A percentile compares a stretch with the other conserved stretches of the same genome.
phyloP scores from a whole-genome alignment of 2,113 vertebrate species.

The Bettongia penicillata region DNA sequence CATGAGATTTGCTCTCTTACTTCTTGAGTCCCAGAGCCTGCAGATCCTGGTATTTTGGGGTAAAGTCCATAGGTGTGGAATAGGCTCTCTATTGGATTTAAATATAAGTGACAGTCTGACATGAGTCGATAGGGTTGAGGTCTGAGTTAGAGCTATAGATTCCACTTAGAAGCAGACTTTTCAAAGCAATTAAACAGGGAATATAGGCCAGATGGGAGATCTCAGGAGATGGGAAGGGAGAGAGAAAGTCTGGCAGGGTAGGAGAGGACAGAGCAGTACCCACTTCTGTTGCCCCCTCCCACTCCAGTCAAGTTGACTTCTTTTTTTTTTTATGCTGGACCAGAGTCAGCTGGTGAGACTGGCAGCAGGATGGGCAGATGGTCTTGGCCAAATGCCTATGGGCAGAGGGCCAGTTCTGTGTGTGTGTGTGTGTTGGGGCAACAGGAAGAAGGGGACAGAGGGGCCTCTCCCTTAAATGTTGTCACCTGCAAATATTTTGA shows the following conservation, averaged over 20 bases:
- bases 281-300: constrained; percentile 1
- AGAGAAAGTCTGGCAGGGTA: constrained; percentile 32
- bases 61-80: background rate
- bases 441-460: too few species aligned
- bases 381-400: constrained; percentile 14
- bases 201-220: constrained; percentile 50
- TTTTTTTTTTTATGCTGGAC: constrained; percentile 53
- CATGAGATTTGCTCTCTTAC: background rate
- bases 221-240: constrained; percentile 1
- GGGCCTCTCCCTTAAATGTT: background rate
- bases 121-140: background rate
- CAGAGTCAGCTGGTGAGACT: constrained; percentile 67
- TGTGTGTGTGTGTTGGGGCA: background rate
- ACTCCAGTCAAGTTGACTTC: constrained; percentile 56
- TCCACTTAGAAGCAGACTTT: constrained; percentile 59
- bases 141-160: background rate
- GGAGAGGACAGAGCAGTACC: background rate
- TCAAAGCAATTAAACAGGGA: constrained; percentile 30
- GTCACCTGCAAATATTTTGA: rapidly evolving
- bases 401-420: background rate
- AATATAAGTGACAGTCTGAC: background rate
- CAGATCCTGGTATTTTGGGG: background rate
- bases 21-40: background rate
- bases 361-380: constrained; percentile 41
- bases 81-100: constrained; percentile 3